Evolutionary conservation across 2,888 invertebrate species (phyloP).

Genomic region (Gibbula magus): DNA sequence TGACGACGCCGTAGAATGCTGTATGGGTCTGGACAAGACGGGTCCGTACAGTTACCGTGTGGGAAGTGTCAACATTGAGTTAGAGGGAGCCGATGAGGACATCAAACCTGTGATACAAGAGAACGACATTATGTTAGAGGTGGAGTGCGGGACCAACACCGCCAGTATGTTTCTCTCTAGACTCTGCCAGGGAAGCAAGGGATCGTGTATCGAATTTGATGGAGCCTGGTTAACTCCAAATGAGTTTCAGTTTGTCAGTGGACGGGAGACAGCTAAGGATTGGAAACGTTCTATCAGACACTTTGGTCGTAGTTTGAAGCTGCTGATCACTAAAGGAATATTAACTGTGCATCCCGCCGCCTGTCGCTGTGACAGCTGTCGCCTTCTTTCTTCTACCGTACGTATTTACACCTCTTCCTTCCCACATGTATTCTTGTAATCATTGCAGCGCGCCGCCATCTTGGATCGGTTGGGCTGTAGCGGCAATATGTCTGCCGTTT

Average conservation of each 20-base stretch:
- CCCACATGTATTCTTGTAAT: not conserved
- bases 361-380: conserved; percentile 73
- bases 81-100: conserved; percentile 49
- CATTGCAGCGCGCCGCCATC: conserved; percentile 12
- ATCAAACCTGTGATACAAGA: conserved; percentile 44
- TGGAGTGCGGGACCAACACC: conserved; percentile 74
- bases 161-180: conserved; percentile 72
- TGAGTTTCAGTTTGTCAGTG: conserved; percentile 77
- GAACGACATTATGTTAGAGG: conserved; percentile 69
- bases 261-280: conserved; percentile 77
- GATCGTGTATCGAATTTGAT: conserved; percentile 76
- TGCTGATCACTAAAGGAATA: conserved; percentile 76
- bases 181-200: conserved; percentile 76
- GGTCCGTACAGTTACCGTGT: conserved; percentile 42
- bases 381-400: conserved; percentile 46
- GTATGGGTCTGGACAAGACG: conserved; percentile 43
- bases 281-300: conserved; percentile 77
- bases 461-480: conserved; percentile 1
- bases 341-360: conserved; percentile 74
- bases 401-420: conserved; percentile 30
- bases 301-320: conserved; percentile 76
- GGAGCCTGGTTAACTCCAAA: conserved; percentile 77
- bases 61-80: conserved; percentile 41
- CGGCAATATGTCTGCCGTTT: conserved; percentile 17
- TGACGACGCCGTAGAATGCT: conserved; percentile 32